These are phyloP conservation scores for Caenorhabditis remanei DNA, from an alignment of 1,140 invertebrate species.

Conservation along the genomic window DNA sequence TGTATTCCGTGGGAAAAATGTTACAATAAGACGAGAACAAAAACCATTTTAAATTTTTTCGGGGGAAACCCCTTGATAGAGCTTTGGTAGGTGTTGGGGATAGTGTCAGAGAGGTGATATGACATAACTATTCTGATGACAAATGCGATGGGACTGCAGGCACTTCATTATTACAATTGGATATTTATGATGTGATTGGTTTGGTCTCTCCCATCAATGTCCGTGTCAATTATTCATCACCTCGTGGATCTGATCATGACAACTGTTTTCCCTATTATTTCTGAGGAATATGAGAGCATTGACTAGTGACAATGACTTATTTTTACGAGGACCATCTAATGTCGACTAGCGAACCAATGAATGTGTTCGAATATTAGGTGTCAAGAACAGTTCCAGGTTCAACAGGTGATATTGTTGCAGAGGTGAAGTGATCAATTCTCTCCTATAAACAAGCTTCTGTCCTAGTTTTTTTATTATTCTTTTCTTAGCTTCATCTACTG, in stretches of 20 bases:
- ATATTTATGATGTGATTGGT: constrained; percentile 29
- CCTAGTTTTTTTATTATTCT: background rate
- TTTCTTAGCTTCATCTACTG: constrained; percentile 6
- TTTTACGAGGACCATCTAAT: no score
- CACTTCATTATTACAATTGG: constrained; percentile 37
- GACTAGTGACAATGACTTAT: no score
- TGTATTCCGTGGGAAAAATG: constrained; percentile 47
- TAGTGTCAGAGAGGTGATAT: background rate
- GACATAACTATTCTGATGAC: constrained; percentile 31
- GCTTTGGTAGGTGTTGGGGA: background rate
- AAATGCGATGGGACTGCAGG: background rate
- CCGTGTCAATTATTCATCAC: constrained; percentile 36
- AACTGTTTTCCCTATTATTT: constrained; percentile 4
- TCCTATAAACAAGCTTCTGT: background rate
- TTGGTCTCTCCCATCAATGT: background rate
- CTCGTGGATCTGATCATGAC: background rate
- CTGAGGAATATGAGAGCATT: constrained; percentile 3
- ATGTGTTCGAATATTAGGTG: no score
- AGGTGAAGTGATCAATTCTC: constrained; percentile 3
- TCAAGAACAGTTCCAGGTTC: background rate
- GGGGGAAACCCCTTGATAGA: background rate
- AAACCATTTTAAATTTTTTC: background rate
- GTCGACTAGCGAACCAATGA: no score
- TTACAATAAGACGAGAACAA: background rate
- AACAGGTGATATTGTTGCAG: background rate